Evolutionary conservation across 1,140 invertebrate species (phyloP).

Genomic region (Cepaea nemoralis): DNA sequence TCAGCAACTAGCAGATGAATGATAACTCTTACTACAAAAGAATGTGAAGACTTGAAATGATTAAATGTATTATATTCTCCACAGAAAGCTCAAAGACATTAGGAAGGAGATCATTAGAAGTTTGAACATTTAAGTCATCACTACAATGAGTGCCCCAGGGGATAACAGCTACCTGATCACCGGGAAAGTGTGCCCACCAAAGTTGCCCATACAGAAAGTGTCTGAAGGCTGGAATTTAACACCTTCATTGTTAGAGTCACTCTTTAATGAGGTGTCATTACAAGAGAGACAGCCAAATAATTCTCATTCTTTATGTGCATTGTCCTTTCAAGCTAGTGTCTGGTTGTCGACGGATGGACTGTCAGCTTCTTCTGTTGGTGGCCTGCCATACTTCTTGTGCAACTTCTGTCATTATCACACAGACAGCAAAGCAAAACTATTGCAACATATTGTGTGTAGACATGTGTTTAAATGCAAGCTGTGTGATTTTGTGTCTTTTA

Average conservation of each 20-base stretch:
- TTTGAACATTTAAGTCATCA: background rate
- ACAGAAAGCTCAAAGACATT: no score
- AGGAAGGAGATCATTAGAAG: background rate
- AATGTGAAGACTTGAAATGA: no score
- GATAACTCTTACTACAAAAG: no score
- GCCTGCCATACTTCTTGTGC: slow-evolving; percentile 28
- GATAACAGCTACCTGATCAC: slow-evolving; percentile 23
- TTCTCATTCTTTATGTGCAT: background rate
- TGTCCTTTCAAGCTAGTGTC: slow-evolving; percentile 10
- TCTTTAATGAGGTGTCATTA: background rate
- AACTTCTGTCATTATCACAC: slow-evolving; percentile 32
- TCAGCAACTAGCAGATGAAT: no score
- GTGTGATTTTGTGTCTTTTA: slow-evolving; percentile 20
- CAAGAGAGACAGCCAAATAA: background rate
- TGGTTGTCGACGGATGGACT: slow-evolving; percentile 9
- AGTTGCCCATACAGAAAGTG: slow-evolving; percentile 4
- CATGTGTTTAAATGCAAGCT: slow-evolving; percentile 27
- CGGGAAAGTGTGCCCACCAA: slow-evolving; percentile 26
- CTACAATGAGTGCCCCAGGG: background rate
- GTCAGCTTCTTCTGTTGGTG: background rate
- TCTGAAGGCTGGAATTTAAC: background rate
- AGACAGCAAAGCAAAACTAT: background rate
- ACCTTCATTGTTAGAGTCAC: background rate
- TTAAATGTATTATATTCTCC: no score
- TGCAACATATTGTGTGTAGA: background rate